Base-by-base conservation (phyloP, 2,888 invertebrate species). In the Plebejus argus region DNA sequence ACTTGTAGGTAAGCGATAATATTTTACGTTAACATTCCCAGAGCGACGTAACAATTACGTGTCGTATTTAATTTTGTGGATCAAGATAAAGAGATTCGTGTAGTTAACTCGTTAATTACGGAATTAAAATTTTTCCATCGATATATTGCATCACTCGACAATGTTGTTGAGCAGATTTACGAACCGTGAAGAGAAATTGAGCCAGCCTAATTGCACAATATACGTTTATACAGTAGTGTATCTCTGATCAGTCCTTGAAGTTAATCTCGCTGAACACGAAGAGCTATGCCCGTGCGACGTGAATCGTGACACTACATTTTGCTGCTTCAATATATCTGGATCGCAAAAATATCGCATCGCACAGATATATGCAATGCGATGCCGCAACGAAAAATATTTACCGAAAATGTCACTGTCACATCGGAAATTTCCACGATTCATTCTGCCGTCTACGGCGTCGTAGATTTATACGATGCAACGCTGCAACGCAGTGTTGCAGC, bases 131-230 rank as follows among this genome's bases (percentile, higher is more conserved):
- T 71, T 71, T 77, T 72, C 56, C 77, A 58, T 77, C 56, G 77
- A 77, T 77, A 72, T 72, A 72, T 77, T 77, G 72, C 77, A 77
- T 77, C 77, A 77, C 84, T 74, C 70, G 76, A 88, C 89, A 87
- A 81, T 86, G 88, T 88, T 87, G 86, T 84, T 86, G 87, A 86
- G 86, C 83, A 82, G 82, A 84, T 88, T 88, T 86, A 89, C 86
- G 87, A 85, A 89, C 87, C 90, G 88, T 90, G 86, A 85, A 83
- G 81, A 80, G 80, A 85, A 85, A 86, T 86, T 86, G 85, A 84
- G 85, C 84, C 83, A 79, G 81, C 82, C 82, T 84, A 84, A 84
- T 86, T 84, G 82, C 53, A 53, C 53, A 53, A 18, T 53, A 5
- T 4, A 53, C 0, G 0, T 53, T 1, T 53, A 53, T 53, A 53